Evolutionary conservation across 2,113 vertebrate species (phyloP).

Genomic region (Catagonus wagneri): DNA sequence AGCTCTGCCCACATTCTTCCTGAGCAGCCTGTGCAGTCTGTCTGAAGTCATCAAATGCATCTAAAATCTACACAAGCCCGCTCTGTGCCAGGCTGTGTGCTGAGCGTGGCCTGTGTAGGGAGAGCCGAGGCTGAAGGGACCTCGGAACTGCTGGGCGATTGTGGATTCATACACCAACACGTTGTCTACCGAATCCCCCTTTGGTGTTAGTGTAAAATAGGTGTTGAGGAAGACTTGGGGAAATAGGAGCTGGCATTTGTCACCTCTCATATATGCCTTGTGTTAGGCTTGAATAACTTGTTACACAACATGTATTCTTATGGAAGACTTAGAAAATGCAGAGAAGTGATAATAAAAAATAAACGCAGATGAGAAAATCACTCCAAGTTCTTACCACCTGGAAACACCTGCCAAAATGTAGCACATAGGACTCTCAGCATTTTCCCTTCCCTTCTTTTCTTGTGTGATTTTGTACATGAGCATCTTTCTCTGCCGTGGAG

Average conservation of each 20-base stretch:
- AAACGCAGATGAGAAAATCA: neutral
- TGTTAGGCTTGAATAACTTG: neutral
- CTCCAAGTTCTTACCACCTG: neutral
- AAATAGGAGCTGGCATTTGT: neutral
- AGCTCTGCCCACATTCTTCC: neutral
- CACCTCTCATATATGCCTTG: neutral
- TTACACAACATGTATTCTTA: neutral
- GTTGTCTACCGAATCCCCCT: neutral
- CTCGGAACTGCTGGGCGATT: fast-evolving
- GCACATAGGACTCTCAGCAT: neutral
- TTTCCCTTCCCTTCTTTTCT: neutral
- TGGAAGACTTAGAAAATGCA: conserved; percentile 19
- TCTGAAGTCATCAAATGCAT: neutral
- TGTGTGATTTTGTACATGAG: neutral
- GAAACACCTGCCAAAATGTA: neutral
- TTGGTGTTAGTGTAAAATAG: neutral
- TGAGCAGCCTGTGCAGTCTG: neutral
- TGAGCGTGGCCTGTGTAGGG: neutral
- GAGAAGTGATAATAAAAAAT: neutral
- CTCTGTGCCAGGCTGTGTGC: neutral
- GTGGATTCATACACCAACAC: fast-evolving
- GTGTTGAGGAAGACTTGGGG: neutral
- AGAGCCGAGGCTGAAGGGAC: fast-evolving
- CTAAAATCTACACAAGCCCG: fast-evolving
- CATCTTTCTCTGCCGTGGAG: neutral